phyloP scores from a whole-genome alignment of 2,113 vertebrate genomes.

The Equus quagga region DNA sequence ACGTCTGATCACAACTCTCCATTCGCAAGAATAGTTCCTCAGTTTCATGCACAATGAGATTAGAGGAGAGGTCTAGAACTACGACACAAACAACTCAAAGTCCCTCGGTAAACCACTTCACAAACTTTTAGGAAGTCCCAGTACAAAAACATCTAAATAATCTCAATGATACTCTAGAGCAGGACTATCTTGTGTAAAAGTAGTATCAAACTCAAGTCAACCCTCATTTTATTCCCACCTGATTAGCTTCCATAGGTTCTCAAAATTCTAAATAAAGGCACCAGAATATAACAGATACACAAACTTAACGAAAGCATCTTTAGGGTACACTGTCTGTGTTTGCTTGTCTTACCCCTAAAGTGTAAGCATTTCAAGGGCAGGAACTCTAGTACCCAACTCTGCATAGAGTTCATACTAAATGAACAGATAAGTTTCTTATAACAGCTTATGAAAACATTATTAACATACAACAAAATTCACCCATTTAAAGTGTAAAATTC shows the following conservation, averaged over 20 bases:
- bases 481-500: no score
- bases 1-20: background rate
- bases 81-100: background rate
- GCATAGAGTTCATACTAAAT: background rate
- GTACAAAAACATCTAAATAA: background rate
- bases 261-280: background rate
- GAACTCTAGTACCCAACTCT: background rate
- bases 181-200: background rate
- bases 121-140: background rate
- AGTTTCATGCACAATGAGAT: background rate
- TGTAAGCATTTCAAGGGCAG: background rate
- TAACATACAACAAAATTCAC: background rate
- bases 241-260: background rate
- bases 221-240: background rate
- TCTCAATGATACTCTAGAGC: background rate
- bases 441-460: background rate
- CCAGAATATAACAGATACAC: background rate
- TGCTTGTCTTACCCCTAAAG: background rate
- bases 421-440: background rate
- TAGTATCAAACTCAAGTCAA: background rate
- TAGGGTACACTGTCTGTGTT: background rate
- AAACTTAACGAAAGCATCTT: constrained; percentile 21
- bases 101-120: background rate
- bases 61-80: background rate
- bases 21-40: background rate